Evolutionary conservation across 2,888 invertebrate genomes (phyloP).

Genomic region (Antheraea yamamai): DNA sequence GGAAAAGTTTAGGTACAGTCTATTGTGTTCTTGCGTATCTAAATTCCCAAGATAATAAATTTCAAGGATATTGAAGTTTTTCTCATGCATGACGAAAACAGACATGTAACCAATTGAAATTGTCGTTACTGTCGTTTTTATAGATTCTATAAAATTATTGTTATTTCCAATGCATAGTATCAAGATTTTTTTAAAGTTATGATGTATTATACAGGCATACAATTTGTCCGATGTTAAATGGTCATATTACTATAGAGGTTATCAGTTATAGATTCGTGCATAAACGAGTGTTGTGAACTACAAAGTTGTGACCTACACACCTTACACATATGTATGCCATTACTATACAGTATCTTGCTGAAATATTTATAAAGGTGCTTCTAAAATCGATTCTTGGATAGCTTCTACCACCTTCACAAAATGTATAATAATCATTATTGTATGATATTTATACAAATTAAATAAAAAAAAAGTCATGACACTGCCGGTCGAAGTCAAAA

Average conservation of each 20-base stretch:
- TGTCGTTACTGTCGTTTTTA: background rate
- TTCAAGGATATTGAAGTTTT: background rate
- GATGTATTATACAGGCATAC: background rate
- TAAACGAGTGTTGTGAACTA: too few species aligned
- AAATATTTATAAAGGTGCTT: too few species aligned
- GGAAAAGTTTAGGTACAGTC: constrained; percentile 6
- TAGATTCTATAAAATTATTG: background rate
- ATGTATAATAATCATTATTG: too few species aligned
- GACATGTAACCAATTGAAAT: background rate
- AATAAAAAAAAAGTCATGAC: too few species aligned
- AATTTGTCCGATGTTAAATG: background rate
- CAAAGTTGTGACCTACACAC: too few species aligned
- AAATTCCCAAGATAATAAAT: background rate
- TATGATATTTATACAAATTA: too few species aligned
- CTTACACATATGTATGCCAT: too few species aligned
- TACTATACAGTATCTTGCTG: too few species aligned
- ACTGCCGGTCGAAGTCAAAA: too few species aligned
- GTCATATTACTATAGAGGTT: background rate
- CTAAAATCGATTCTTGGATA: too few species aligned
- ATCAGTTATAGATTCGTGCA: too few species aligned
- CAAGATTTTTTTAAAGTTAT: background rate
- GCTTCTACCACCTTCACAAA: too few species aligned
- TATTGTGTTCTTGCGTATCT: background rate
- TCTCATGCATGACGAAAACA: background rate
- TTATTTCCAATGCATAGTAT: background rate